phyloP scores from a whole-genome alignment of 2,797 vertebrate genomes.

The Astyanax mexicanus region DNA sequence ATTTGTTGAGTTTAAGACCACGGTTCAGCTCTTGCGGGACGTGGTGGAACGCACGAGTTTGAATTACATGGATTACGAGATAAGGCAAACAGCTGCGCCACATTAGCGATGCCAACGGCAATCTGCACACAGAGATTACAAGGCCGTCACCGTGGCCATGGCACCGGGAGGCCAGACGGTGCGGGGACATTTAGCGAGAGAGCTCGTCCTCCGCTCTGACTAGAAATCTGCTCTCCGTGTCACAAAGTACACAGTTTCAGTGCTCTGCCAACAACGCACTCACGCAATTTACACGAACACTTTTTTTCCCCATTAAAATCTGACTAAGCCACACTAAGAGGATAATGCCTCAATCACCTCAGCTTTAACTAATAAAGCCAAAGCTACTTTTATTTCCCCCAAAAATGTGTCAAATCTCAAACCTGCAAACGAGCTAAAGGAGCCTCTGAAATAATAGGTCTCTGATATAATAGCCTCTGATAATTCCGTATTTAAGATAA shows the following conservation, averaged over 20 bases:
- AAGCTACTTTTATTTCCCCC: neutral
- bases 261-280: neutral
- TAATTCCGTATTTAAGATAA: neutral
- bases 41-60: neutral
- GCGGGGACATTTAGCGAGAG: neutral
- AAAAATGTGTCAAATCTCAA: neutral
- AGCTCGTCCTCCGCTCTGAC: neutral
- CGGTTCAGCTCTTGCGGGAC: conserved; percentile 14
- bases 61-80: conserved; percentile 37
- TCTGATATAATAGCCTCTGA: no score
- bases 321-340: conserved; percentile 1
- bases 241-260: neutral
- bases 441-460: neutral
- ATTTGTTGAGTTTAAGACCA: conserved; percentile 21
- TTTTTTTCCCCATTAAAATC: neutral
- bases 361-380: neutral
- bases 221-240: neutral
- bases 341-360: conserved; percentile 2
- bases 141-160: neutral
- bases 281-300: neutral
- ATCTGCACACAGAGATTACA: conserved; percentile 33
- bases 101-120: conserved; percentile 28
- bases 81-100: conserved; percentile 40
- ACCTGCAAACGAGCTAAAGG: neutral
- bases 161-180: conserved; percentile 2